Base-by-base conservation (phyloP, 2,113 vertebrate genomes). In the Cryptotis parvus region DNA sequence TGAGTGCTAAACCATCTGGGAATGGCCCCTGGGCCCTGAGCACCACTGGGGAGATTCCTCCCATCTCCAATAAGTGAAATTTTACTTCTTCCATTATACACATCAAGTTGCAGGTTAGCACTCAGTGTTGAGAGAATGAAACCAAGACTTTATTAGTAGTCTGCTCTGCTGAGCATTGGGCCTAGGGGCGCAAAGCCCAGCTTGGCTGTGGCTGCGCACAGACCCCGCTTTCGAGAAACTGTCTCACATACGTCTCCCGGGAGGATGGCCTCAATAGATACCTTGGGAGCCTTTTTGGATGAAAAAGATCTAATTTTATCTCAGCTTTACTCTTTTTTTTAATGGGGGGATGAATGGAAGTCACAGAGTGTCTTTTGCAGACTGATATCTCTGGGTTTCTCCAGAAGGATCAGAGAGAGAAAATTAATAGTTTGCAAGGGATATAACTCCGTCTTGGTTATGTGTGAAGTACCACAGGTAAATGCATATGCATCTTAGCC, bases 261-360 rank as follows among this genome's bases (percentile, higher is more conserved):
- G 75, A 75, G 24, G 65, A 78, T 94, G 85, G 77, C 93, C 81
- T 84, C 61, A 41, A n/a, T 68, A 78, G 87, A 84, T 87, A 70
- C 87, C 86, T 90, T 79, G 9, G 61, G 91, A 86, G 87, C 58
- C 20, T 76, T 87, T 88, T 80, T 75, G 91, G 49, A 87, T 89
- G 92, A 70, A 93, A 97, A 94, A 84, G 91, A 75, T 87, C 45
- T 72, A 80, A 22, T 41, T 22, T 26, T 24, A 70, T 69, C n/a
- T 69, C 88, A 33, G 26, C 78, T 87, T 74, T 84, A 26, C 31
- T n/a, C n/a, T 31, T 87, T 80, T 73, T 87, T 91, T 93, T 84
- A 49, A 87, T 20, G 10, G 3, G 9, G 20, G 84, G 61, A 52
- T 90, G 79, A 92, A 80, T 43, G 37, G 31, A 83, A 72, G 45